Conservation (phyloP, 2,888 invertebrate genomes). For the Leucania comma region DNA sequence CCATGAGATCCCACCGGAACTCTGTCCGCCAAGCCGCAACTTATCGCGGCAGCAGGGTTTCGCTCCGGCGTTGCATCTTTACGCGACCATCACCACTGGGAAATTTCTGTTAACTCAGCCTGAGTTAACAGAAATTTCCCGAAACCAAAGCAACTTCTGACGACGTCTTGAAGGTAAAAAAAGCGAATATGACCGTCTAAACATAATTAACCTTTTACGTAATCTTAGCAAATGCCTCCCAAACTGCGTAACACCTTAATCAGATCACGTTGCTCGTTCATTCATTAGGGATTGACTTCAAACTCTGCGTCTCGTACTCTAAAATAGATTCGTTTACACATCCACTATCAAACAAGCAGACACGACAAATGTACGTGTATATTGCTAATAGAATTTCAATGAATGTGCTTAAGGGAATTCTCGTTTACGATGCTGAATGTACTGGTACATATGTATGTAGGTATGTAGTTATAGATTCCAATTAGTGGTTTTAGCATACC, state of each 20-base stretch:
- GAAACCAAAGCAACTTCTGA: too few relatives aligned
- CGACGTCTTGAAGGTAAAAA: too few relatives aligned
- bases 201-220: too few relatives aligned
- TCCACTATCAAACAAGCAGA: slow-evolving; percentile 22
- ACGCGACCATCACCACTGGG: too few relatives aligned
- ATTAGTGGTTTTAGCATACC: slow-evolving; percentile 52
- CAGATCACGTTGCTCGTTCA: slow-evolving; percentile 17
- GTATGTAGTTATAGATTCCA: slow-evolving; percentile 29
- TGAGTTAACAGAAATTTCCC: too few relatives aligned
- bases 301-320: slow-evolving; percentile 7
- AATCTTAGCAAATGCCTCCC: too few relatives aligned
- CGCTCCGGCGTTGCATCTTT: too few relatives aligned
- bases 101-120: too few relatives aligned
- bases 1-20: too few relatives aligned
- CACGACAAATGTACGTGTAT: slow-evolving; percentile 22
- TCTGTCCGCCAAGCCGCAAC: too few relatives aligned
- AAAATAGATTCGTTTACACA: slow-evolving; percentile 39
- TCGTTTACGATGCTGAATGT: slow-evolving; percentile 22
- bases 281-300: slow-evolving; percentile 36
- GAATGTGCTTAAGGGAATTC: slow-evolving; percentile 40
- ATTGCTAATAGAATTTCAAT: slow-evolving; percentile 54
- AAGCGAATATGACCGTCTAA: too few relatives aligned
- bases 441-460: not conserved
- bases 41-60: too few relatives aligned
- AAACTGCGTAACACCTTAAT: slow-evolving; percentile 9